phyloP scores from a whole-genome alignment of 2,888 invertebrate genomes.

The Cepaea hortensis region DNA sequence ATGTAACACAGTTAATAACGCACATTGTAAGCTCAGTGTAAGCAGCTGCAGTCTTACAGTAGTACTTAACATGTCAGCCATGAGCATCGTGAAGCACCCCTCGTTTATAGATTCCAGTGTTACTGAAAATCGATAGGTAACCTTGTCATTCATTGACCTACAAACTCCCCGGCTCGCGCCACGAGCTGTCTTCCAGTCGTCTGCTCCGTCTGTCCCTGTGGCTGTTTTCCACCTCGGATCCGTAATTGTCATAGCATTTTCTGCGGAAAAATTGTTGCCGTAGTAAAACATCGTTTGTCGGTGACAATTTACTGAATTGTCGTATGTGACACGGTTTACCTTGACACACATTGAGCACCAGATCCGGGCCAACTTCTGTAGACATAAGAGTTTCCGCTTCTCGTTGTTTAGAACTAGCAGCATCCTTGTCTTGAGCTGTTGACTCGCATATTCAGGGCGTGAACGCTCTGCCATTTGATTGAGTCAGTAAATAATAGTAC shows the following conservation, averaged over 20 bases:
- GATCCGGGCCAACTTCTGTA: slow-evolving; percentile 10
- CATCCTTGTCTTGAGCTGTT: too few relatives aligned
- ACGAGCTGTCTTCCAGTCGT: neutral
- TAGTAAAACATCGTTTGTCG: neutral
- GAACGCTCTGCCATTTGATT: too few relatives aligned
- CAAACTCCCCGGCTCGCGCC: neutral
- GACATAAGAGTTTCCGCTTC: neutral
- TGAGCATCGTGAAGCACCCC: neutral
- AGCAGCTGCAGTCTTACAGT: slow-evolving; percentile 3
- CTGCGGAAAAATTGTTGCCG: neutral
- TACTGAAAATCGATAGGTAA: slow-evolving; percentile 11
- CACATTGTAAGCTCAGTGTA: too few relatives aligned
- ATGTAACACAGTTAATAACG: too few relatives aligned
- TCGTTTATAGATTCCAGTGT: neutral
- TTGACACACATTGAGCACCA: slow-evolving; percentile 18
- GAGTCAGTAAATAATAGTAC: too few relatives aligned
- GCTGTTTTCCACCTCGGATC: neutral
- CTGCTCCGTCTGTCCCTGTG: neutral
- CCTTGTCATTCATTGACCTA: slow-evolving; percentile 26
- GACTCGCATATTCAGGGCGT: too few relatives aligned
- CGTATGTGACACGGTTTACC: slow-evolving; percentile 7
- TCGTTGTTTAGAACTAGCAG: too few relatives aligned
- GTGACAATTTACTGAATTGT: neutral
- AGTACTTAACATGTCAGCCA: too few relatives aligned
- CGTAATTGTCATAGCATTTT: slow-evolving; percentile 1